Base-by-base conservation (phyloP, 2,888 invertebrate species). In the Dolomedes plantarius region DNA sequence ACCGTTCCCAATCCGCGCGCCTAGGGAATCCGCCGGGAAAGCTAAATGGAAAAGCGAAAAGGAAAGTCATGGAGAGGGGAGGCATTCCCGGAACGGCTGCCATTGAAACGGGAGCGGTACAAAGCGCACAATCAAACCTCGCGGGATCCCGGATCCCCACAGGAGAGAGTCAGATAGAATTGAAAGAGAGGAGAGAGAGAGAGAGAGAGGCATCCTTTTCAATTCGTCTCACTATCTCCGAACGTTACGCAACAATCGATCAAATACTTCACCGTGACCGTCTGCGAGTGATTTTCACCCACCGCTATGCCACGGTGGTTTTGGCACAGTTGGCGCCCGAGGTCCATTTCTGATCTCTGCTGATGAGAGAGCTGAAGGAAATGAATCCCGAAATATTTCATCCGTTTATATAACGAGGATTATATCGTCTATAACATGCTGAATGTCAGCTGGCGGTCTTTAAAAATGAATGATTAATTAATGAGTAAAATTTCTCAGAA, bases 91-190 rank as follows among this genome's bases (percentile, higher is more conserved):
- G 28, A 56, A 56, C 56, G 23, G 56, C 1, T 19, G 23, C 56
- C 56, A 56, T 56, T 56, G 56, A 56, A 16, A 56, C 19, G 23
- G 16, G 16, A 11, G 11, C 56, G 56, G 56, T 56, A 56, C 56
- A 81, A 81, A 81, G 81, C 81, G 81, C 81, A 81, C 81, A 81
- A 81, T 81, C 81, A 75, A 74, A 75, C 74, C 81, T 75, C 81
- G 41, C 68, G 75, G 80, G 80, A 79, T 50, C 27, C 56, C 56
- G 3, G 56, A 16, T 16, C 19, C 56, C 56, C 19, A 46, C 5
- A 23, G 56, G 56, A 23, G 56, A 56, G 56, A 56, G 56, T 23
- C 23, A 56, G 56, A 56, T 56, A 23, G 56, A 56, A 56, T 56
- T 56, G 56, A 46, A 46, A n/a, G n/a, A n/a, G n/a, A n/a, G n/a